Evolutionary conservation across 2,888 invertebrate genomes (phyloP).

Genomic region (Embidobia sp.): DNA sequence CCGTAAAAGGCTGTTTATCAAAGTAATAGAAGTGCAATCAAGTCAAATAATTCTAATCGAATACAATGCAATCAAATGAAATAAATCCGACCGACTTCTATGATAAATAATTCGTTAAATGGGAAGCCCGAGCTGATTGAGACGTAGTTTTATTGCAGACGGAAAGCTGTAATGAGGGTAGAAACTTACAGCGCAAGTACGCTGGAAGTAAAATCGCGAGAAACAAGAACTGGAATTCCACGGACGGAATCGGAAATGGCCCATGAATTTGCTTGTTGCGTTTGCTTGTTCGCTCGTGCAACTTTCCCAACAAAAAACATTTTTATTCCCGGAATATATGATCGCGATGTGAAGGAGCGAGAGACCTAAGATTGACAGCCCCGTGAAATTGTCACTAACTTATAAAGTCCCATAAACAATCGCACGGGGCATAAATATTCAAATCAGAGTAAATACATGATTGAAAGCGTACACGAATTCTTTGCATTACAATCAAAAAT

Average conservation of each 20-base stretch:
- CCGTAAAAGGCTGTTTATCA: no score
- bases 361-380: no score
- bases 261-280: conserved; percentile 49
- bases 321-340: conserved; percentile 16
- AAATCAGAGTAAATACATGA: conserved; percentile 17
- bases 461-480: conserved; percentile 12
- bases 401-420: background rate
- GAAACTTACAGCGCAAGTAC: conserved; percentile 34
- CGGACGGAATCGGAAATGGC: conserved; percentile 32
- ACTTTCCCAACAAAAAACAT: conserved; percentile 27
- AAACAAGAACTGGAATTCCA: conserved; percentile 29
- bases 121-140: conserved; percentile 31
- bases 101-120: conserved; percentile 37
- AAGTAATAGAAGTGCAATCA: background rate
- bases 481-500: conserved; percentile 52
- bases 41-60: conserved; percentile 8
- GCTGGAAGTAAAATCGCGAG: conserved; percentile 26
- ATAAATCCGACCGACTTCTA: conserved; percentile 10
- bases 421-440: no score
- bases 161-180: conserved; percentile 31
- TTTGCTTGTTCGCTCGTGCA: conserved; percentile 15
- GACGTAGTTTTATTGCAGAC: conserved; percentile 37
- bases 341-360: no score
- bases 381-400: no score
- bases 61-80: conserved; percentile 13